A percentile compares a stretch with the other conserved stretches of the same genome.
Conservation (phyloP, 2,113 vertebrate genomes). For the Thunnus maccoyii region DNA sequence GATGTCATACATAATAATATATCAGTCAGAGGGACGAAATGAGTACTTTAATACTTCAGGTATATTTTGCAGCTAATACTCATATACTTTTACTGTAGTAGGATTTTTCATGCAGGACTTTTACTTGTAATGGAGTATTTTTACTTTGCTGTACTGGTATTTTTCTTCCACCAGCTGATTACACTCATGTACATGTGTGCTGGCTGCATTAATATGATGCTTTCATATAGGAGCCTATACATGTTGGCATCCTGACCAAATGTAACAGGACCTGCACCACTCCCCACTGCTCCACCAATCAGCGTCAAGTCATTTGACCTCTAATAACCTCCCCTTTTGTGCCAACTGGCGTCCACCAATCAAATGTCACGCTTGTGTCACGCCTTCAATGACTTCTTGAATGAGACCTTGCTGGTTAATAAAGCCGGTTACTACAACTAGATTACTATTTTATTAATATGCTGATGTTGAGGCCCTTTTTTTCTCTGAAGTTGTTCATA, state of each 20-base stretch:
- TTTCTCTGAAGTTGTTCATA: background rate
- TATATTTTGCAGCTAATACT: too few species aligned
- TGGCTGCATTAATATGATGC: background rate
- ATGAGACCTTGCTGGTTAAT: background rate
- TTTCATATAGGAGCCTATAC: too few species aligned
- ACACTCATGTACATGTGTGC: background rate
- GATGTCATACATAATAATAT: too few species aligned
- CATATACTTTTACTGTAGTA: too few species aligned
- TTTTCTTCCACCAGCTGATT: background rate
- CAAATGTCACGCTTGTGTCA: conserved; percentile 30
- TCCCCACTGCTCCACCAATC: conserved; percentile 72
- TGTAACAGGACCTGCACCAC: conserved; percentile 46
- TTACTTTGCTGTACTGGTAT: too few species aligned
- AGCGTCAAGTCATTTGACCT: conserved; percentile 33
- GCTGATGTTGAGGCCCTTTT: background rate
- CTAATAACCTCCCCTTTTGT: conserved; percentile 30
- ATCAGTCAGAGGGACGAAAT: too few species aligned
- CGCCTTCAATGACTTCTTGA: conserved; percentile 45
- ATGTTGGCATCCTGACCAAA: background rate
- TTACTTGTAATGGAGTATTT: too few species aligned
- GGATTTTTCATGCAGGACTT: too few species aligned
- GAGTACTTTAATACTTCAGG: too few species aligned
- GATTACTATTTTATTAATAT: background rate
- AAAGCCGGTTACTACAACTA: background rate
- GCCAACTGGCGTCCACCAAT: conserved; percentile 63